These are phyloP conservation scores for Sinohyriopsis cumingii DNA, from an alignment of 2,888 invertebrate genomes.

Conservation along the genomic window DNA sequence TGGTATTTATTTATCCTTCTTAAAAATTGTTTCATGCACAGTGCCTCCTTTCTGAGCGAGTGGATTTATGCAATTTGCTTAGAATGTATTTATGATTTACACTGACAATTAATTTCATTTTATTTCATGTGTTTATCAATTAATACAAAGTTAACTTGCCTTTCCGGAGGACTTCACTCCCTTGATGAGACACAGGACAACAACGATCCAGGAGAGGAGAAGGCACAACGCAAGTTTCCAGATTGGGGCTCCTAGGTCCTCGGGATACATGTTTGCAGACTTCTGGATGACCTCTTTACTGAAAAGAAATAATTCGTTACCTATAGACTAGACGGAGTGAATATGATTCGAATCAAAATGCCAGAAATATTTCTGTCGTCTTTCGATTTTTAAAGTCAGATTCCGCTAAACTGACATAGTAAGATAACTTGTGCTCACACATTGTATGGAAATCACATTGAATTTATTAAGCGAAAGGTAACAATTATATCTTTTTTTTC, in stretches of 20 bases:
- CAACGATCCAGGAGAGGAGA: conserved; percentile 59
- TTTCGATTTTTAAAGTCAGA: too few relatives aligned
- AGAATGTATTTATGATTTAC: too few relatives aligned
- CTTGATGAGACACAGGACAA: conserved; percentile 60
- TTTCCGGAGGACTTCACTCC: conserved; percentile 65
- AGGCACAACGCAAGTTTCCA: conserved; percentile 60
- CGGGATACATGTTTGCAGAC: conserved; percentile 44
- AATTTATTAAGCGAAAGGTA: too few relatives aligned
- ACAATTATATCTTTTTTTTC: too few relatives aligned
- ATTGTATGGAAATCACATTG: too few relatives aligned
- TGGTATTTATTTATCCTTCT: too few relatives aligned
- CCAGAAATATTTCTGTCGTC: too few relatives aligned
- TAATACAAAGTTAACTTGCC: conserved; percentile 27
- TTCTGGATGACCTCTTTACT: conserved; percentile 55
- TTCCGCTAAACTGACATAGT: too few relatives aligned
- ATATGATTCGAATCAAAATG: neutral
- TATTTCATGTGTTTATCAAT: neutral
- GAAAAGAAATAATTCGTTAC: conserved; percentile 1
- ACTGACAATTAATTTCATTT: neutral
- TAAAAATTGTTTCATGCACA: too few relatives aligned
- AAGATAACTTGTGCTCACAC: too few relatives aligned
- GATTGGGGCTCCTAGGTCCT: conserved; percentile 53
- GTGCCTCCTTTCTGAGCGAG: too few relatives aligned
- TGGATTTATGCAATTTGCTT: too few relatives aligned
- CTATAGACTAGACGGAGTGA: neutral